A percentile compares a stretch with the other conserved stretches of the same genome.
Evolutionary conservation across 2,797 vertebrate species (phyloP).

Genomic region (Sorex maritimensis): DNA sequence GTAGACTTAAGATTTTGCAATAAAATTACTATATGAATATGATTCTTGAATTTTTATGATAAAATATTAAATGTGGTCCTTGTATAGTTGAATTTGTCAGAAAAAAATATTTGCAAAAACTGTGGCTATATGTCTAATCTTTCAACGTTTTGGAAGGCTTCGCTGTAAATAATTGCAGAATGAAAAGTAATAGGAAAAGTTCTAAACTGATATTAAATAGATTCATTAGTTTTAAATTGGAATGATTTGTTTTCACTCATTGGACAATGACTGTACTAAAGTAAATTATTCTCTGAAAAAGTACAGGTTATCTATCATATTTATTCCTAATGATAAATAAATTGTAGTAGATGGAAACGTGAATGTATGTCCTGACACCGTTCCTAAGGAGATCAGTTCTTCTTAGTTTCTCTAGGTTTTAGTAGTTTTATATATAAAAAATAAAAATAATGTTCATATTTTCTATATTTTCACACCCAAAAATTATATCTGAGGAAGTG

Average conservation of each 20-base stretch:
- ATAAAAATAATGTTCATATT: background rate
- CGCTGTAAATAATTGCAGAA: background rate
- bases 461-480: background rate
- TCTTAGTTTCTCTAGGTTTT: background rate
- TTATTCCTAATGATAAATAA: background rate
- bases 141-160: background rate
- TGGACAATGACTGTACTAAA: background rate
- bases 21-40: background rate
- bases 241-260: background rate
- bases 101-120: background rate
- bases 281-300: background rate
- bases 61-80: background rate
- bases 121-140: background rate
- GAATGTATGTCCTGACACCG: background rate
- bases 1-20: background rate
- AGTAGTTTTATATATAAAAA: background rate
- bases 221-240: background rate
- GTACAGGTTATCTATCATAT: background rate
- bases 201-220: background rate
- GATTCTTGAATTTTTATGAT: background rate
- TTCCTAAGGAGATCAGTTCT: background rate
- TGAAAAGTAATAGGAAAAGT: background rate
- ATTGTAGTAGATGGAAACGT: background rate
- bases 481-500: slow-evolving; percentile 1
- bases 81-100: background rate